Evolutionary conservation across 1,140 invertebrate genomes (phyloP).

Genomic region (Hycleus phaleratus): DNA sequence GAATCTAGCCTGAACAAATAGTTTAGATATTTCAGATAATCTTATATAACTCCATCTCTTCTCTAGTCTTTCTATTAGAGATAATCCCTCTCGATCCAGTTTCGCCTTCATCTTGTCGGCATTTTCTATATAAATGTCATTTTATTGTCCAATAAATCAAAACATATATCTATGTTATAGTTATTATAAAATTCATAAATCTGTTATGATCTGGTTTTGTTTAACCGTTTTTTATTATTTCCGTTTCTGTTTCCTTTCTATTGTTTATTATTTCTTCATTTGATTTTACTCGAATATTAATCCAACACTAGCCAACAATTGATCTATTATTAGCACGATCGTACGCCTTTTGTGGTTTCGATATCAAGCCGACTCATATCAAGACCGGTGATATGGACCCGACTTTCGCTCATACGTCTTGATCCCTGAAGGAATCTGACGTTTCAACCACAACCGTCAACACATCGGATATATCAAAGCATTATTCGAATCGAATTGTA

Average conservation of each 20-base stretch:
- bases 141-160: conserved; percentile 16
- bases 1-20: conserved; percentile 15
- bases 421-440: no score
- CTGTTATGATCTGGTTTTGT: conserved; percentile 10
- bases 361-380: no score
- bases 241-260: conserved; percentile 11
- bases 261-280: conserved; percentile 13
- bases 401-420: no score
- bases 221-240: conserved; percentile 13
- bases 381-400: no score
- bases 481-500: no score
- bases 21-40: conserved; percentile 1
- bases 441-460: no score
- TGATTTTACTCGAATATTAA: neutral
- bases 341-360: no score
- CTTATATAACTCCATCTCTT: neutral
- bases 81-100: no score
- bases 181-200: neutral
- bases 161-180: neutral
- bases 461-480: no score
- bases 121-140: conserved; percentile 5
- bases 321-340: no score
- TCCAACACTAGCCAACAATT: neutral
- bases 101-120: neutral
- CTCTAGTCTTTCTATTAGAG: neutral